Conservation (phyloP, 2,888 invertebrate genomes). For the Drosophila cyrtoloma region DNA sequence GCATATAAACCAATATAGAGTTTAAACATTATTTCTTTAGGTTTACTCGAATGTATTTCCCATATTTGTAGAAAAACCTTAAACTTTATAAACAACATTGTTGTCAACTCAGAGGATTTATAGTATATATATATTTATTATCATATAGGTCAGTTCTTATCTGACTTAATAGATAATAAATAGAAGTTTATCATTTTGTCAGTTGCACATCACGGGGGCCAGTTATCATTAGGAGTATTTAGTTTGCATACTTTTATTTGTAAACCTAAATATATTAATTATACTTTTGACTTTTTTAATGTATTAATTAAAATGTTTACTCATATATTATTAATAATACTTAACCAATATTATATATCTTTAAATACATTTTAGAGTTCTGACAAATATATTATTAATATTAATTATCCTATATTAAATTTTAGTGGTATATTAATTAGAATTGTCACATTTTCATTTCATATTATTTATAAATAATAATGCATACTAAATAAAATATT, state of each 20-base stretch:
- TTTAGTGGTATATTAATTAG: background rate
- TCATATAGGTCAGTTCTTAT: slow-evolving; percentile 59
- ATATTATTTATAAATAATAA: background rate
- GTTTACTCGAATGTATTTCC: background rate
- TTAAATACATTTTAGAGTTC: background rate
- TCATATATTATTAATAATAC: background rate
- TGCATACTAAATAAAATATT: background rate
- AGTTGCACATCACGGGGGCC: background rate
- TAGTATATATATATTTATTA: background rate
- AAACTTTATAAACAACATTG: background rate
- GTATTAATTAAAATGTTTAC: background rate
- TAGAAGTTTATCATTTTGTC: background rate
- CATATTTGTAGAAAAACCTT: background rate
- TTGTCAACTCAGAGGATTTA: background rate
- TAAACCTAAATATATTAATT: background rate
- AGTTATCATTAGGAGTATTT: background rate
- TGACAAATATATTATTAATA: background rate
- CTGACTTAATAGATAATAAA: background rate
- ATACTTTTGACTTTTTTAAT: background rate
- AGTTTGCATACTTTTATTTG: background rate
- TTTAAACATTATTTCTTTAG: background rate
- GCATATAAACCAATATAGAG: background rate
- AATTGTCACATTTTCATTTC: background rate
- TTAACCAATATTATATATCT: background rate
- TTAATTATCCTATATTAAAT: background rate